phyloP scores from a whole-genome alignment of 2,888 invertebrate genomes.

The Pyrocoelia pectoralis region DNA sequence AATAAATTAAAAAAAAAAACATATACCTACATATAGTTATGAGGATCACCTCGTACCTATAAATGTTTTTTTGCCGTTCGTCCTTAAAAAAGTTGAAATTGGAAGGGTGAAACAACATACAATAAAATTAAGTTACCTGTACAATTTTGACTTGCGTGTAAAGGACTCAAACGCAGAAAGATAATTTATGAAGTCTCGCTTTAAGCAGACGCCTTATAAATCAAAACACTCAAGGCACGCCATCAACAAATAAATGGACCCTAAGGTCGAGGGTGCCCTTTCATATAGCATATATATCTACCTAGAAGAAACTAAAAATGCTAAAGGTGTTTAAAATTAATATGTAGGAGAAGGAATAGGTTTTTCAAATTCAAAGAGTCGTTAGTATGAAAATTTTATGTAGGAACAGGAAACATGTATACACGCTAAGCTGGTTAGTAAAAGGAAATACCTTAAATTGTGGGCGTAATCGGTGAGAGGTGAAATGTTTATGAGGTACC shows the following conservation, averaged over 20 bases:
- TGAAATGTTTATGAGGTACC: slow-evolving; percentile 37
- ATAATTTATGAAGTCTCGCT: slow-evolving; percentile 38
- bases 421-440: slow-evolving; percentile 34
- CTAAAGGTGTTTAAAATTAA: slow-evolving; percentile 19
- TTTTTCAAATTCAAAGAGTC: slow-evolving; percentile 21
- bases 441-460: slow-evolving; percentile 37
- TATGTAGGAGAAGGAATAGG: slow-evolving; percentile 17
- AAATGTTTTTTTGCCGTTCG: too few relatives aligned
- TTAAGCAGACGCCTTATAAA: slow-evolving; percentile 34
- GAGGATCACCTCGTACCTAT: too few relatives aligned
- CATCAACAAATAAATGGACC: slow-evolving; percentile 27
- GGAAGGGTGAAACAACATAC: not conserved
- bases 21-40: too few relatives aligned
- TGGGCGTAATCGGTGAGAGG: slow-evolving; percentile 35
- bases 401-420: slow-evolving; percentile 34
- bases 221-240: slow-evolving; percentile 36
- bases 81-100: too few relatives aligned
- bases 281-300: slow-evolving; percentile 5
- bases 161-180: slow-evolving; percentile 32
- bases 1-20: too few relatives aligned
- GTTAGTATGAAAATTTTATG: slow-evolving; percentile 36
- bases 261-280: slow-evolving; percentile 13
- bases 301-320: slow-evolving; percentile 6
- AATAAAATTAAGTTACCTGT: slow-evolving; percentile 10
- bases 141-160: slow-evolving; percentile 24